These are phyloP conservation scores for Kryphioiulus occultus DNA, from an alignment of 2,888 invertebrate genomes.

Conservation along the genomic window DNA sequence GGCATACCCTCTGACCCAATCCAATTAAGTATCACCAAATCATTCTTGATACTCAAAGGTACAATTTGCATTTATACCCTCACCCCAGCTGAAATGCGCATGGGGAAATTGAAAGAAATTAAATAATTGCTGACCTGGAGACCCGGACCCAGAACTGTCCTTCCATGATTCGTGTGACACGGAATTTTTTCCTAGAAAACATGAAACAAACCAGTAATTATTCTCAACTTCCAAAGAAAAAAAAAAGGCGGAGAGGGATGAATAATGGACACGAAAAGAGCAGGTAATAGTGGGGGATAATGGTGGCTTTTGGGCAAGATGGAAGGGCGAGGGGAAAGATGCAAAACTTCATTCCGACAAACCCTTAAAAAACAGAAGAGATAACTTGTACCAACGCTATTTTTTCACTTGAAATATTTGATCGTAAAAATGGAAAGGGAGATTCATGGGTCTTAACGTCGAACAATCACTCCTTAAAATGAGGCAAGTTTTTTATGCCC, in stretches of 20 bases:
- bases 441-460: slow-evolving; percentile 11
- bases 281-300: slow-evolving; percentile 28
- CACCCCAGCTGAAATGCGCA: neutral
- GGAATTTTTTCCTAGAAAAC: slow-evolving; percentile 46
- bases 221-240: neutral
- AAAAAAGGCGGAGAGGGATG: slow-evolving; percentile 9
- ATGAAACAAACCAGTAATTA: slow-evolving; percentile 38
- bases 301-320: neutral
- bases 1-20: no score
- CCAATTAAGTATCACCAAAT: no score
- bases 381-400: slow-evolving; percentile 20
- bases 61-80: no score
- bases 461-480: slow-evolving; percentile 35
- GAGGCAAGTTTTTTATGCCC: slow-evolving; percentile 28
- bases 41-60: no score
- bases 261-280: slow-evolving; percentile 17
- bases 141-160: slow-evolving; percentile 47
- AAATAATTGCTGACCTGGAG: slow-evolving; percentile 47
- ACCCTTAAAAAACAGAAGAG: slow-evolving; percentile 20
- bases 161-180: slow-evolving; percentile 47
- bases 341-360: slow-evolving; percentile 31
- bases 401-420: slow-evolving; percentile 35
- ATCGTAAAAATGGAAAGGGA: slow-evolving; percentile 30
- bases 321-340: neutral
- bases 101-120: slow-evolving; percentile 10